Percentiles rank a stretch among this genome's conserved stretches.
These are phyloP conservation scores for Phataginus tricuspis DNA, from an alignment of 2,797 vertebrate genomes.

Conservation along the genomic window DNA sequence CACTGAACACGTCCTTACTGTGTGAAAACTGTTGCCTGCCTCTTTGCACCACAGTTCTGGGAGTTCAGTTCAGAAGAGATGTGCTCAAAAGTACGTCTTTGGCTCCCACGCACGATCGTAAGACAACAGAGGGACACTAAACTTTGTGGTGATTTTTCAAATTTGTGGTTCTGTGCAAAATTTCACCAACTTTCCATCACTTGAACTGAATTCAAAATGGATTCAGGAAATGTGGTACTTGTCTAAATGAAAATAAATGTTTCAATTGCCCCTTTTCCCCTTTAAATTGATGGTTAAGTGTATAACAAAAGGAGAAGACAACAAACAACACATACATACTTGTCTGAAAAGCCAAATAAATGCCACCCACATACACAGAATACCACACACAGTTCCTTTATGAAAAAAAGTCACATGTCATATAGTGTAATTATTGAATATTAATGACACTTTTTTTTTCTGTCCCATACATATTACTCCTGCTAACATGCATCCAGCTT, in stretches of 20 bases:
- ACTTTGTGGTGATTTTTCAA: slow-evolving; percentile 55
- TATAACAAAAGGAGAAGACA: slow-evolving; percentile 78
- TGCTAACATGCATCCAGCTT: slow-evolving; percentile 57
- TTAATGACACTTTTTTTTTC: slow-evolving; percentile 60
- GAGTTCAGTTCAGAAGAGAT: slow-evolving; percentile 55
- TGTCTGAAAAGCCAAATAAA: slow-evolving; percentile 61
- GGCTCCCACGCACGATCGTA: neutral
- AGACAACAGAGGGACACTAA: slow-evolving; percentile 54
- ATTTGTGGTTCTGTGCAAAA: slow-evolving; percentile 49
- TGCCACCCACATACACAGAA: slow-evolving; percentile 76
- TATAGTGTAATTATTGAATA: slow-evolving; percentile 69
- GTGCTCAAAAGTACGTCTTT: slow-evolving; percentile 25
- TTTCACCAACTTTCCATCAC: slow-evolving; percentile 69
- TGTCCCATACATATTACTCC: slow-evolving; percentile 58
- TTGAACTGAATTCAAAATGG: slow-evolving; percentile 70
- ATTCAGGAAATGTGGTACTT: slow-evolving; percentile 63
- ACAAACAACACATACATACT: slow-evolving; percentile 75
- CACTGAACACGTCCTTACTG: neutral
- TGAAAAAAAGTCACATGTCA: slow-evolving; percentile 68
- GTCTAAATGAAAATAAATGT: slow-evolving; percentile 76
- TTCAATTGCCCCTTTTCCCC: slow-evolving; percentile 56
- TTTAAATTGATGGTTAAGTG: slow-evolving; percentile 73
- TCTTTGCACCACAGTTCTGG: slow-evolving; percentile 19
- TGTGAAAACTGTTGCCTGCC: slow-evolving; percentile 55
- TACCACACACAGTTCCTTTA: slow-evolving; percentile 77